Base-by-base conservation (phyloP, 2,113 vertebrate species). In the Rutilus rutilus region DNA sequence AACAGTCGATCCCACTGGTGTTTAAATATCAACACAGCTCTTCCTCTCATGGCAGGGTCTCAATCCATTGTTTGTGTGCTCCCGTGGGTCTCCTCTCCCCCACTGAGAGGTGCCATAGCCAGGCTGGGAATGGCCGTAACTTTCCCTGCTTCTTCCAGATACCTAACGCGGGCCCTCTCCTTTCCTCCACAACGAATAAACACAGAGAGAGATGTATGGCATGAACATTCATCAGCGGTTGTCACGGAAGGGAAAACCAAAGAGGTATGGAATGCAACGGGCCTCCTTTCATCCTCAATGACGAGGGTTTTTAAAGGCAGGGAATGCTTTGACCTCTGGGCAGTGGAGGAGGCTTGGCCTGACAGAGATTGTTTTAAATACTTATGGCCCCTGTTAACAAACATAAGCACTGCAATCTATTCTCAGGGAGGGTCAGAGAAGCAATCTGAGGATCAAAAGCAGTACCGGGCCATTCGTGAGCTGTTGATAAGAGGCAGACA, bases 161-260 rank as follows among this genome's bases (percentile, higher is more conserved):
- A 23, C 15, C 45, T 9, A 3, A 25, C 45, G 17, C 60, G 17
- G 25, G n/a, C 25, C 50, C 33, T 69, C 64, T 36, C 2, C 52
- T 19, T 89, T 87, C 74, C 81, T 87, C 80, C n/a, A 60, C 84
- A 82, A 74, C 17, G 25, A 76, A 86, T 52, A 91, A 91, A 91
- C 71, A 89, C 45, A 85, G 77, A 86, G 57, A 88, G 25, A 80
- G 85, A 65, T 82, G 87, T 50, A 81, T 65, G 76, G 86, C 17
- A 78, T 67, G 86, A 81, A 82, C 75, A 60, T 93, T 89, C 86
- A 91, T 90, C 89, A 92, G 83, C 77, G 23, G 83, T 93, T 87
- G 91, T 93, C 93, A 92, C 87, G 88, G 90, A 87, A 82, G 88
- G 79, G 69, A 67, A 89, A 89, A 89, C 89, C 91, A 91, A 93